Evolutionary conservation across 2,113 vertebrate species (phyloP).

Genomic region (Cochlearius cochlearius): DNA sequence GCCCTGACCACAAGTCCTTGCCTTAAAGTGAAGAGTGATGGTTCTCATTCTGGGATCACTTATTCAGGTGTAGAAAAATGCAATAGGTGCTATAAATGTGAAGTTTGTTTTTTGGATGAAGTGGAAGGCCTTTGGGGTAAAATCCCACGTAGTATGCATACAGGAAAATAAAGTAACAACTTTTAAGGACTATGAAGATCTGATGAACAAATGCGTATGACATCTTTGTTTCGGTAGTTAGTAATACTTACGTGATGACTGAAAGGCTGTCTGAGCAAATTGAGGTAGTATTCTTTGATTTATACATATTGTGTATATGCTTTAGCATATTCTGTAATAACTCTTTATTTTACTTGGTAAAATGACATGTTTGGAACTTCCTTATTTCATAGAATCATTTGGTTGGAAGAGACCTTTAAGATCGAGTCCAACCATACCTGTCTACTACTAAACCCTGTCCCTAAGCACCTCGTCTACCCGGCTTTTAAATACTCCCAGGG

Average conservation of each 20-base stretch:
- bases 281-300: neutral
- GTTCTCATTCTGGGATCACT: neutral
- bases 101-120: neutral
- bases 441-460: no score
- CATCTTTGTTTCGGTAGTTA: neutral
- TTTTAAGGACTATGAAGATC: neutral
- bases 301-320: neutral
- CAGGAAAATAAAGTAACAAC: neutral
- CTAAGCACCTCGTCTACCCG: no score
- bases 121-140: neutral
- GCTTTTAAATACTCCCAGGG: no score
- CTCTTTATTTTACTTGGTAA: neutral
- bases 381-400: neutral
- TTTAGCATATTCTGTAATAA: neutral
- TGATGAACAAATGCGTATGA: neutral
- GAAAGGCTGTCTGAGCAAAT: neutral
- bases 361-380: neutral
- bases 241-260: neutral
- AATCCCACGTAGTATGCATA: neutral
- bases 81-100: neutral
- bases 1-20: neutral
- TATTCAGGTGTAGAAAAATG: neutral
- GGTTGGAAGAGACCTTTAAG: no score
- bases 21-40: neutral
- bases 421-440: no score